Evolutionary conservation across 2,888 invertebrate species (phyloP), one percentile per base, ranked within the genome.

Genomic region (Apotomis betuletana): DNA sequence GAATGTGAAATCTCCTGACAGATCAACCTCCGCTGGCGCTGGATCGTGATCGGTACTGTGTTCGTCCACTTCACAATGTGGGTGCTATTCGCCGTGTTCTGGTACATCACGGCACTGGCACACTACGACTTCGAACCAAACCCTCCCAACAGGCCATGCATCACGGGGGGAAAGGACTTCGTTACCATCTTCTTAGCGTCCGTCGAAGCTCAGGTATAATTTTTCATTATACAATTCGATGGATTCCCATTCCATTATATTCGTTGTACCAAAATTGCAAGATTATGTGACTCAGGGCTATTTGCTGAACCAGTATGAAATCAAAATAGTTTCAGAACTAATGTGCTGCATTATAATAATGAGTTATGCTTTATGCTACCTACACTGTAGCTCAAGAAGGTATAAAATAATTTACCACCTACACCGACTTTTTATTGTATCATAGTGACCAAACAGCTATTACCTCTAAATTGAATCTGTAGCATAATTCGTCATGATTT

Each of bases 1-100:
- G 2, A 36, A 57, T 36, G 0, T 3, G 4, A 38, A 41, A 41
- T 44, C 10, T 38, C 4, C 5, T 75, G 65, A 0, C 78, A 93
- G 92, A 93, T 93, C 44, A 92, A 93, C 73, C 85, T 92, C 1
- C 90, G 92, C 41, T 93, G 92, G 92, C 91, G 92, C 0, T 93
- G 92, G 92, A 92, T 93, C 15, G 90, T 93, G 2, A 87, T 87
- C 4, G 91, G 91, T 15, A 93, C 92, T 0, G 84, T 92, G 1
- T 85, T 91, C 3, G 85, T 91, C 1, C 92, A 93, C 82, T 93
- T 93, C 81, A 82, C 90, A 0, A 90, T 93, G 77, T 93, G 92
- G 92, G 75, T 92, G 67, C 89, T 93, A 1, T 93, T 93, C 74
- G 92, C 92, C 0, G 85, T 91, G 0, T 92, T 92, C 84, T 93